Conservation (phyloP, 2,797 vertebrate genomes). For the Sebastes steindachneri region DNA sequence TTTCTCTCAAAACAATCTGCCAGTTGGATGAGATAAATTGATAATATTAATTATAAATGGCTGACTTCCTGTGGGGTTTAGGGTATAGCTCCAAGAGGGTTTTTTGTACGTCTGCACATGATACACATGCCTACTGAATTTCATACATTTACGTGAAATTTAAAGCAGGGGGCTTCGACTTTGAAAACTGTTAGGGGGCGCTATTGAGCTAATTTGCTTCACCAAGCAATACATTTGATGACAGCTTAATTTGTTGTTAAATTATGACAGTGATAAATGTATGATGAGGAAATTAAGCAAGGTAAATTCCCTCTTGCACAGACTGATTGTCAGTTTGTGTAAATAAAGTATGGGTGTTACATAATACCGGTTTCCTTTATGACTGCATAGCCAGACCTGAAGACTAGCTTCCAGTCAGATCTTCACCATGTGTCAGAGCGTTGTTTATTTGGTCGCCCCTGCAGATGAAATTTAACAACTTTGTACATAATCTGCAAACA, state of each 20-base stretch:
- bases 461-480: conserved; percentile 50
- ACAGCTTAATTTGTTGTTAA: neutral
- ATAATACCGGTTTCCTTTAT: conserved; percentile 32
- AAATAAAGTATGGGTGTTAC: conserved; percentile 17
- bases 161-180: too few relatives aligned
- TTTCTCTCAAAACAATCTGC: neutral
- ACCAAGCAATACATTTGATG: too few relatives aligned
- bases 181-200: too few relatives aligned
- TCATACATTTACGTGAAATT: too few relatives aligned
- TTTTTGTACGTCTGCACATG: too few relatives aligned
- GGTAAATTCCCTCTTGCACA: neutral
- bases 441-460: neutral
- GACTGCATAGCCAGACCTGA: conserved; percentile 36
- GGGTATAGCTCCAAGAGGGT: too few relatives aligned
- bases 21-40: neutral
- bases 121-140: too few relatives aligned
- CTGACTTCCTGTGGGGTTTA: too few relatives aligned
- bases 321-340: neutral
- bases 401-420: conserved; percentile 35
- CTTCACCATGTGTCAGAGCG: conserved; percentile 1
- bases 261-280: neutral
- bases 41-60: too few relatives aligned
- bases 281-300: neutral
- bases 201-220: too few relatives aligned
- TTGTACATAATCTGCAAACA: conserved; percentile 37